These are phyloP conservation scores for Tenthredo mesomela DNA, from an alignment of 2,888 invertebrate genomes.

Conservation along the genomic window DNA sequence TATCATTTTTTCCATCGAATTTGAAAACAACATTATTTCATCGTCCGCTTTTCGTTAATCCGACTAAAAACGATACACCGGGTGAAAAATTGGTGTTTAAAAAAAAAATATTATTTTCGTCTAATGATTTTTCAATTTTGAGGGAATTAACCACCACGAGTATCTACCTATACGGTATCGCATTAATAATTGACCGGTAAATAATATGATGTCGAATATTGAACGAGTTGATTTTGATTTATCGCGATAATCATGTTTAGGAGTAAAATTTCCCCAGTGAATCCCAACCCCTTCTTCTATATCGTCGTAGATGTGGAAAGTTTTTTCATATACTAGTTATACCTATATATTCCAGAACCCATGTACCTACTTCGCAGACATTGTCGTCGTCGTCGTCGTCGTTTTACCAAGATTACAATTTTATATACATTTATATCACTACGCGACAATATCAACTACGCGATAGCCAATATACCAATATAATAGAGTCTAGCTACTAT, in stretches of 20 bases:
- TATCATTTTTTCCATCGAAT: too few relatives aligned
- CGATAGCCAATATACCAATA: slow-evolving; percentile 35
- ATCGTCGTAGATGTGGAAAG: not conserved
- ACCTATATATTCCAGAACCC: not conserved
- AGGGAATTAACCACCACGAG: not conserved
- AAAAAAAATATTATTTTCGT: too few relatives aligned
- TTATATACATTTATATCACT: slow-evolving; percentile 37
- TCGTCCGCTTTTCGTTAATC: too few relatives aligned
- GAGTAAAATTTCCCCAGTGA: slow-evolving; percentile 40
- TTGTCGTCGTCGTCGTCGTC: not conserved
- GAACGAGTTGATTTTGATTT: slow-evolving; percentile 11
- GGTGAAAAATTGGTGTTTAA: too few relatives aligned
- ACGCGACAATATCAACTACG: not conserved
- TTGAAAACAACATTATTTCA: too few relatives aligned
- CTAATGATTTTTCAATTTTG: too few relatives aligned
- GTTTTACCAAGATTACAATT: slow-evolving; percentile 36
- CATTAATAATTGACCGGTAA: not conserved
- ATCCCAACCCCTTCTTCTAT: slow-evolving; percentile 8
- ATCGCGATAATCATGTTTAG: slow-evolving; percentile 13
- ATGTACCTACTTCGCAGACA: not conserved
- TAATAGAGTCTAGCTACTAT: slow-evolving; percentile 29
- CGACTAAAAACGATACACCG: too few relatives aligned
- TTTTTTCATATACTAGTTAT: not conserved
- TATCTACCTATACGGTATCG: not conserved
- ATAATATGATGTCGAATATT: not conserved